Percentiles rank a stretch among this genome's conserved stretches.
Evolutionary conservation across 2,888 invertebrate species (phyloP).

Genomic region (Bombyx huttoni): DNA sequence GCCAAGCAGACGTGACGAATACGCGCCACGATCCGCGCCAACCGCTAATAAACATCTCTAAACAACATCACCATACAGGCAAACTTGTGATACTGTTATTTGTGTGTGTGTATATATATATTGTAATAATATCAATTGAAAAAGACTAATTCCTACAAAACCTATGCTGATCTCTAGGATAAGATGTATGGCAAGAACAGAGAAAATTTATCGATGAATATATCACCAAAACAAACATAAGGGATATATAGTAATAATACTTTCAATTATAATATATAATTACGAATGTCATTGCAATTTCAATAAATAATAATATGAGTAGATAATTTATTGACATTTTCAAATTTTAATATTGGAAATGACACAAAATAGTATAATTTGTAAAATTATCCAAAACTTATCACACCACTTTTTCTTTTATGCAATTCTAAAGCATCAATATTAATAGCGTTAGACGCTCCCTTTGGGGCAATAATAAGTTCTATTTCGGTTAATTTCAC

Average conservation of each 20-base stretch:
- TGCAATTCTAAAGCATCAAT: slow-evolving; percentile 70
- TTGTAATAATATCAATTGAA: slow-evolving; percentile 47
- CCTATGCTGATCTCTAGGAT: slow-evolving; percentile 62
- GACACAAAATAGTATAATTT: slow-evolving; percentile 72
- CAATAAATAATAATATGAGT: slow-evolving; percentile 27
- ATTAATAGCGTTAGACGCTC: slow-evolving; percentile 70
- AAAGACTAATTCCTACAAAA: slow-evolving; percentile 63
- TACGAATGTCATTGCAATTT: slow-evolving; percentile 36
- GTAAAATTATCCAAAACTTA: slow-evolving; percentile 73
- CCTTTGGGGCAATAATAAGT: slow-evolving; percentile 67
- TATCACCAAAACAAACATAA: slow-evolving; percentile 47
- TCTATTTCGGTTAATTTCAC: slow-evolving; percentile 67
- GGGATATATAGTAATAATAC: slow-evolving; percentile 42
- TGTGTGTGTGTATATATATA: slow-evolving; percentile 17
- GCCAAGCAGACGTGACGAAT: slow-evolving; percentile 47
- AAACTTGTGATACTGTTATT: slow-evolving; percentile 60
- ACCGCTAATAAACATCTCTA: slow-evolving; percentile 58
- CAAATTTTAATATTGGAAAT: slow-evolving; percentile 63
- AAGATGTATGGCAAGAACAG: slow-evolving; percentile 69
- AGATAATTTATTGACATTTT: slow-evolving; percentile 42
- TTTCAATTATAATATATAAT: slow-evolving; percentile 29
- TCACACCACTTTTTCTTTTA: slow-evolving; percentile 69
- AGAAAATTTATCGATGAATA: slow-evolving; percentile 52
- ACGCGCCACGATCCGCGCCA: slow-evolving; percentile 30
- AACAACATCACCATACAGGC: slow-evolving; percentile 61